Evolutionary conservation across 2,888 invertebrate species (phyloP).

Genomic region (Harpagoxenus sublaevis): DNA sequence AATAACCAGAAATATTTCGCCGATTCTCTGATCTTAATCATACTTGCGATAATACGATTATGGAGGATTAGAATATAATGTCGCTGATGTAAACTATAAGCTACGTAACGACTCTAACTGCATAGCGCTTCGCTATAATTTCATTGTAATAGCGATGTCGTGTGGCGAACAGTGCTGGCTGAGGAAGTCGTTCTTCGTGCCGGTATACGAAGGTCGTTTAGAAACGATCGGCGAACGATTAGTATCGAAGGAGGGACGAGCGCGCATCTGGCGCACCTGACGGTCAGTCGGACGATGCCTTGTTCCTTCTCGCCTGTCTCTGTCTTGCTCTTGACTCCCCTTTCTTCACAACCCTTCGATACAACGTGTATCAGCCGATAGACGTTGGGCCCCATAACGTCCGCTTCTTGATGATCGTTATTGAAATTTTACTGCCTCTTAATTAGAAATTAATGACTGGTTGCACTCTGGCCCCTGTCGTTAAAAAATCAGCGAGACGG

Average conservation of each 20-base stretch:
- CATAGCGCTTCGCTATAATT: conserved; percentile 49
- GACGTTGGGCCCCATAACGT: conserved; percentile 81
- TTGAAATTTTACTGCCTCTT: conserved; percentile 86
- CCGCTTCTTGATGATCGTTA: conserved; percentile 85
- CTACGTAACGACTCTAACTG: conserved; percentile 42
- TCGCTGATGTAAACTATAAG: conserved; percentile 31
- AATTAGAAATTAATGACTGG: conserved; percentile 85
- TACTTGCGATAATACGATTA: neutral
- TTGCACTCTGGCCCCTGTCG: conserved; percentile 79
- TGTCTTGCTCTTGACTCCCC: conserved; percentile 58
- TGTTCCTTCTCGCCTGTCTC: conserved; percentile 58
- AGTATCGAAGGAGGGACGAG: conserved; percentile 81
- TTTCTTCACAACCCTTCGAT: conserved; percentile 72
- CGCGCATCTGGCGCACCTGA: conserved; percentile 86
- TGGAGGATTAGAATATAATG: conserved; percentile 27
- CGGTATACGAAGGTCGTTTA: conserved; percentile 64
- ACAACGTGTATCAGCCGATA: conserved; percentile 69
- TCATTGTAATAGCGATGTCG: conserved; percentile 53
- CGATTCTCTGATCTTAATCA: conserved; percentile 19
- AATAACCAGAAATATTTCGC: neutral
- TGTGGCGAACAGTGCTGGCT: conserved; percentile 19
- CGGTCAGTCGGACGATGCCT: conserved; percentile 78
- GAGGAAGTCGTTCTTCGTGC: conserved; percentile 51
- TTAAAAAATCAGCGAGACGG: conserved; percentile 73
- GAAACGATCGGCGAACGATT: conserved; percentile 83